phyloP scores from a whole-genome alignment of 2,113 vertebrate species.

The Sporophila hypoxantha region DNA sequence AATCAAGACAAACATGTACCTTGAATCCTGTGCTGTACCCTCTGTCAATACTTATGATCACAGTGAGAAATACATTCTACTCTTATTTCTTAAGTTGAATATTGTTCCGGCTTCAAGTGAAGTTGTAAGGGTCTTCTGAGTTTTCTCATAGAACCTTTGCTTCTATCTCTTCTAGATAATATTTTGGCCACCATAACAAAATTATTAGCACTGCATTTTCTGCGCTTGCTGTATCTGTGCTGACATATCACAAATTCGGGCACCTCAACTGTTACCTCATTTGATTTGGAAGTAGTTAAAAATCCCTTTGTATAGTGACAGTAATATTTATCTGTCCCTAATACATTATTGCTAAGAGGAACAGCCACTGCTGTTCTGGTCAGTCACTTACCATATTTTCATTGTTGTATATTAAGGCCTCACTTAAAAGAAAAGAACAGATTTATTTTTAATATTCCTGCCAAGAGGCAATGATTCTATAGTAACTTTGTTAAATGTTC shows the following conservation, averaged over 20 bases:
- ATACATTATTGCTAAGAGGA: not conserved
- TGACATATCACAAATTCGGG: not conserved
- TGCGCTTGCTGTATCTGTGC: not conserved
- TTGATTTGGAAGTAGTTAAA: not conserved
- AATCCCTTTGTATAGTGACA: not conserved
- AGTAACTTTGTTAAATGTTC: not conserved
- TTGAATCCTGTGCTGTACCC: not conserved
- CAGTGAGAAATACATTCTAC: not conserved
- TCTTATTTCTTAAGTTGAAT: not conserved
- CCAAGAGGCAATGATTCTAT: not conserved
- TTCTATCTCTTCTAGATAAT: not conserved
- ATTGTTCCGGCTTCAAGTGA: not conserved
- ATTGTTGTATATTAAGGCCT: not conserved
- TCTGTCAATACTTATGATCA: not conserved
- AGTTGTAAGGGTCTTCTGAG: not conserved
- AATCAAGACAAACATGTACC: not conserved
- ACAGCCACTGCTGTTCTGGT: not conserved
- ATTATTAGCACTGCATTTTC: not conserved
- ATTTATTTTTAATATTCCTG: constrained; percentile 13
- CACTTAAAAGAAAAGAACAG: not conserved
- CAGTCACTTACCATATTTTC: not conserved
- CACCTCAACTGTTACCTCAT: not conserved
- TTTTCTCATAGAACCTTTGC: not conserved
- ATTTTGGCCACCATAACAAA: not conserved
- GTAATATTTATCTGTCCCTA: not conserved